Base-by-base conservation (phyloP, 2,888 invertebrate species). In the Microplitis manilae region DNA sequence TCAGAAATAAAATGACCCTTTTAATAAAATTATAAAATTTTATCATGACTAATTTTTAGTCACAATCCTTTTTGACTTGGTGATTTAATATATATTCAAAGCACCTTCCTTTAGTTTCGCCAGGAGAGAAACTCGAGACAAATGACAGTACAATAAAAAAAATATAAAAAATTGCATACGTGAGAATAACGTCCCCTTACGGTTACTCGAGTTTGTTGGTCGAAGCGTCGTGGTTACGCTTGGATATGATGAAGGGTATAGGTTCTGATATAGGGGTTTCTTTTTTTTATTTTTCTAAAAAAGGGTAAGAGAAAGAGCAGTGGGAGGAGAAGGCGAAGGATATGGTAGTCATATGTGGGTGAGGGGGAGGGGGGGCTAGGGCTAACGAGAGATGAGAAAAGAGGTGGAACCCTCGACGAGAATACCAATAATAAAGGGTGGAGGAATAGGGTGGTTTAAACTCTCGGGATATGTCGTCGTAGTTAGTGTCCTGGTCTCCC, bases 101-200 rank as follows among this genome's bases (percentile, higher is more conserved):
- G 41, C 7, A 69, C 71, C 67, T 71, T 76, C 81, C 78, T 79
- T 71, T 77, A 78, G 80, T 80, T 81, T 81, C 81, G 81, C 81
- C 84, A 68, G 62, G 85, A 85, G 86, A 87, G 89, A 90, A 89
- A 90, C 88, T 87, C 86, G 88, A 89, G 89, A 90, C 89, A 89
- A 90, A 90, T 89, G 89, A 89, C 87, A 84, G 86, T 83, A 87
- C 85, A 89, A 89, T 50, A 50, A 88, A 86, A 89, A 50, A 13
- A 50, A 50, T 50, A 50, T 13, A 50, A 50, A 50, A 50, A 50
- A 50, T 85, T 84, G 82, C 85, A 85, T 87, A 85, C 87, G 86
- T 85, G 86, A 86, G 85, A 88, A 86, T 82, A 38, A 68, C 83
- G 83, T 82, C 77, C 78, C 79, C 79, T 68, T 75, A 78, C 67